Percentiles rank a stretch among this genome's conserved stretches.
These are phyloP conservation scores for Triplophysa tibetana DNA, from an alignment of 2,113 vertebrate species.

Conservation along the genomic window DNA sequence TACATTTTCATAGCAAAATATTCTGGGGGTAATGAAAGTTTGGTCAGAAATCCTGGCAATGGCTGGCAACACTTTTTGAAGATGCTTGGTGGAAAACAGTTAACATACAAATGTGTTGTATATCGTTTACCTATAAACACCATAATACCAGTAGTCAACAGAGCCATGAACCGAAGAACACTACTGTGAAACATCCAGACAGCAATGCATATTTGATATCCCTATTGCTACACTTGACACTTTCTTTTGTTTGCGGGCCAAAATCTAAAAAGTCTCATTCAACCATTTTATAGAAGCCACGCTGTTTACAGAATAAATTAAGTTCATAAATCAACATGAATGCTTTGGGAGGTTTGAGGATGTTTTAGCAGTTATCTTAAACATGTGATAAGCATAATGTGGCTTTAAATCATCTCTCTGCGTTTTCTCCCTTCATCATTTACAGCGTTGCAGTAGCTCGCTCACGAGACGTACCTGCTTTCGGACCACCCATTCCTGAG, in stretches of 20 bases:
- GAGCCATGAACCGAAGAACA: background rate
- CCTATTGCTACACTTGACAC: background rate
- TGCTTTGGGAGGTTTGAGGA: conserved; percentile 16
- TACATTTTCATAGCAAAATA: no score
- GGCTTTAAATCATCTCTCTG: conserved; percentile 6
- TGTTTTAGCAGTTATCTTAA: conserved; percentile 32
- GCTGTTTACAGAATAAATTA: background rate
- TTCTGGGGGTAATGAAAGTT: no score
- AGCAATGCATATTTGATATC: background rate
- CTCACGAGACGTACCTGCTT: conserved; percentile 94
- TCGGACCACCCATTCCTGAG: conserved; percentile 94
- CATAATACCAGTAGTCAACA: no score
- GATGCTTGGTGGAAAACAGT: no score
- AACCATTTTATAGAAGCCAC: background rate
- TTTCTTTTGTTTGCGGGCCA: background rate
- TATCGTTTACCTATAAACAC: no score
- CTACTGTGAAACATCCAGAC: background rate
- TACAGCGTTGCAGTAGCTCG: conserved; percentile 92
- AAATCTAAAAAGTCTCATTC: background rate
- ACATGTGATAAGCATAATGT: background rate
- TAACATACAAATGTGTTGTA: no score
- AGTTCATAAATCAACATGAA: conserved; percentile 42
- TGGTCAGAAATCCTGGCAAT: no score
- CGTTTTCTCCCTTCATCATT: conserved; percentile 28
- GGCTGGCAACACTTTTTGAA: no score